These are phyloP conservation scores for Hipposideros armiger DNA, from an alignment of 2,113 vertebrate species.

Conservation along the genomic window DNA sequence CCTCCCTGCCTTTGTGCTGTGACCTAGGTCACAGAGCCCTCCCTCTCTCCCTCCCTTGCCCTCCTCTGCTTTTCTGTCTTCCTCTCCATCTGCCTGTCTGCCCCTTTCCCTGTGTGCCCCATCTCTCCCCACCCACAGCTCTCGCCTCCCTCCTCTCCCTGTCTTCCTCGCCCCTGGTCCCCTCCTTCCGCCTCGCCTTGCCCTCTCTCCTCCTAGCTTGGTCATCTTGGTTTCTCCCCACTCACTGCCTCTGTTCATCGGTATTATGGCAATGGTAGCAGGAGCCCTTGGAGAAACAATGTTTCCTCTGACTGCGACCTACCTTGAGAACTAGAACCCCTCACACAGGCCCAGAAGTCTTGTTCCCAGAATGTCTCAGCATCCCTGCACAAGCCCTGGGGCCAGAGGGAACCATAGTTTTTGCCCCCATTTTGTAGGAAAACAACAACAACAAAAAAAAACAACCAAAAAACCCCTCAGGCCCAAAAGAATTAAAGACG, in stretches of 20 bases:
- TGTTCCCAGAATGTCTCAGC: background rate
- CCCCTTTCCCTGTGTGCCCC: background rate
- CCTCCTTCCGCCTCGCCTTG: background rate
- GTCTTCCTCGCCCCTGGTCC: too few species aligned
- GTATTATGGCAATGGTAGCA: background rate
- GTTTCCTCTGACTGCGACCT: background rate
- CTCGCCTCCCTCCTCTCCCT: background rate
- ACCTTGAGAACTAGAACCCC: background rate
- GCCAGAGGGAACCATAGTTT: background rate
- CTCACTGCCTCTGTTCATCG: background rate
- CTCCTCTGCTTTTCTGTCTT: background rate
- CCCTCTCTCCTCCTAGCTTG: background rate
- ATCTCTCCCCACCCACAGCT: background rate
- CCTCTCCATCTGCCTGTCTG: too few species aligned
- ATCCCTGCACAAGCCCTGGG: background rate
- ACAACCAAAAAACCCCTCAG: background rate
- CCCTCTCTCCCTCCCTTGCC: rapidly evolving
- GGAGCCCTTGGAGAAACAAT: background rate
- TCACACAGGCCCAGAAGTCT: background rate
- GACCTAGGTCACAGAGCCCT: background rate
- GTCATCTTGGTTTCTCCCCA: background rate
- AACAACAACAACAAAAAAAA: background rate
- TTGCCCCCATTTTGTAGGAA: background rate
- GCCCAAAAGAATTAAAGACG: background rate
- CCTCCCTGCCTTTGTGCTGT: background rate